Percentiles rank a stretch among this genome's conserved stretches.
Conservation (phyloP, 2,113 vertebrate genomes). For the Podilymbus podiceps region DNA sequence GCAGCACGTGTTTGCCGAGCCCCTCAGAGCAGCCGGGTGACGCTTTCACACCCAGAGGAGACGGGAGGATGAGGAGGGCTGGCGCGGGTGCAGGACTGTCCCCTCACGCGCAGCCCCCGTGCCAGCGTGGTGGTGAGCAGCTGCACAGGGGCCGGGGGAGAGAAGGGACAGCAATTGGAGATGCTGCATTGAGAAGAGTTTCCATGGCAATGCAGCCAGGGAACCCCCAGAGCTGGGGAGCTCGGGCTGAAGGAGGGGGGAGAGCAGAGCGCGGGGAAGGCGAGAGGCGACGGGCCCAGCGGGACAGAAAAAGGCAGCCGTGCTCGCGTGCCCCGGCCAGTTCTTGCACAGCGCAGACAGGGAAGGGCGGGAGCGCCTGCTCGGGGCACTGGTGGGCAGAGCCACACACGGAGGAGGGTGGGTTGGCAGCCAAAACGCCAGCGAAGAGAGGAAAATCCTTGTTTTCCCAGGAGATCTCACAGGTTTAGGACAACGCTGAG, state of each 20-base stretch:
- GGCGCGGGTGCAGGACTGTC: not conserved
- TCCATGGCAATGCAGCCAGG: constrained; percentile 27
- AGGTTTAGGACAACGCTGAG: not conserved
- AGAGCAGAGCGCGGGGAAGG: not conserved
- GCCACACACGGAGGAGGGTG: not conserved
- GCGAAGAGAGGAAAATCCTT: not conserved
- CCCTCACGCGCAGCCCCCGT: rapidly evolving
- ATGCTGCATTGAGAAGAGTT: not conserved
- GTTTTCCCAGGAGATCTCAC: not conserved
- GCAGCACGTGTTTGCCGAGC: rapidly evolving
- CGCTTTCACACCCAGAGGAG: not conserved
- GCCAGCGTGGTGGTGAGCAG: not conserved
- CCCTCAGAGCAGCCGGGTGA: not conserved
- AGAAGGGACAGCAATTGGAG: not conserved
- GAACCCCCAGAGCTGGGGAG: not conserved
- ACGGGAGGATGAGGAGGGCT: not conserved
- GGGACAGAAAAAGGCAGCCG: rapidly evolving
- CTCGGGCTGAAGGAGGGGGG: not conserved
- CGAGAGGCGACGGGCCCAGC: rapidly evolving
- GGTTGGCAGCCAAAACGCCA: not conserved
- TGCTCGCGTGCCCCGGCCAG: too few relatives aligned
- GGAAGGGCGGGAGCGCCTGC: not conserved
- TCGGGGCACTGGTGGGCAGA: not conserved
- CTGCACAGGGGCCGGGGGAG: rapidly evolving
- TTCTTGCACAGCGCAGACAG: not conserved